Evolutionary conservation across 1,140 invertebrate genomes (phyloP).

Genomic region (Leptoteleia sp.): DNA sequence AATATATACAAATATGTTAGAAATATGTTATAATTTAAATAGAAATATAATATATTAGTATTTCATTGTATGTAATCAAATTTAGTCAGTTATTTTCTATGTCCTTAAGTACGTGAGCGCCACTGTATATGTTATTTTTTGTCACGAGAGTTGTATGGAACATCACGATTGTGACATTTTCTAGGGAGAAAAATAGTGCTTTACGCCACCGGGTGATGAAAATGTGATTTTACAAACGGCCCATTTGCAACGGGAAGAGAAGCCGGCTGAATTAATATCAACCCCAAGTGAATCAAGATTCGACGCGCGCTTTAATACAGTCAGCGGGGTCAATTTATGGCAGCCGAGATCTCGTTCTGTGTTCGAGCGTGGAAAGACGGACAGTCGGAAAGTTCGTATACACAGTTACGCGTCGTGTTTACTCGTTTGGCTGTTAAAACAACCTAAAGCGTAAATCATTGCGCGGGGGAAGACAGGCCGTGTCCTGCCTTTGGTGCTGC

Average conservation of each 20-base stretch:
- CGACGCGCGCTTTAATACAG: conserved; percentile 30
- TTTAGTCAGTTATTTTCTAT: too few species aligned
- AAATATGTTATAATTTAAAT: too few species aligned
- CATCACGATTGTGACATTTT: too few species aligned
- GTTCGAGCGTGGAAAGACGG: conserved; percentile 54
- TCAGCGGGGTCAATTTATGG: conserved; percentile 56
- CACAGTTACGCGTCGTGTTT: conserved; percentile 57
- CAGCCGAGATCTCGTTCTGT: conserved; percentile 41
- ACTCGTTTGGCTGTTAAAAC: conserved; percentile 53
- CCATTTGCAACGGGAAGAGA: too few species aligned
- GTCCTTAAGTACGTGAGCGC: too few species aligned
- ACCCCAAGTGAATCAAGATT: conserved; percentile 11
- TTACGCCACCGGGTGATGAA: too few species aligned
- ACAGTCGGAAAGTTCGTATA: conserved; percentile 39
- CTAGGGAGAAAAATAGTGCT: too few species aligned
- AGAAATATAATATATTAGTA: too few species aligned
- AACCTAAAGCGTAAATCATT: conserved; percentile 61
- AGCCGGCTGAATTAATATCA: conserved; percentile 9
- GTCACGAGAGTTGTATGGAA: background rate
- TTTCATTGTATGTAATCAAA: too few species aligned
- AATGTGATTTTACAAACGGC: too few species aligned
- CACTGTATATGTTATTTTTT: too few species aligned
- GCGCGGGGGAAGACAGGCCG: conserved; percentile 49
- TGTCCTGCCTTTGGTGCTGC: conserved; percentile 46
- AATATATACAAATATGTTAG: too few species aligned